phyloP scores from a whole-genome alignment of 2,113 vertebrate species.

The Xiphorhynchus elegans region DNA sequence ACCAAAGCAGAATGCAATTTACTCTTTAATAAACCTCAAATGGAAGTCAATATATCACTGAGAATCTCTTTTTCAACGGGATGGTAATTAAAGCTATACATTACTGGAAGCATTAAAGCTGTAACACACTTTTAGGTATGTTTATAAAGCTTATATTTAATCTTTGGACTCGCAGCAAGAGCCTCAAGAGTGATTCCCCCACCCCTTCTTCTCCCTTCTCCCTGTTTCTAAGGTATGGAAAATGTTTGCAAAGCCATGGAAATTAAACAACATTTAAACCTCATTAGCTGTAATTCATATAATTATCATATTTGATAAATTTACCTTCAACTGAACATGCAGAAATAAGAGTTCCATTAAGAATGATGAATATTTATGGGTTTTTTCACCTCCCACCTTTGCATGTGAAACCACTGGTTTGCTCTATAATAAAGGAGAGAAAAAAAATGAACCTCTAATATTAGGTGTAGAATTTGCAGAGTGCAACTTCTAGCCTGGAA shows the following conservation, averaged over 20 bases:
- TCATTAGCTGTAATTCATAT: not conserved
- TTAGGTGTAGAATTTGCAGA: not conserved
- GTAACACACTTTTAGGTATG: not conserved
- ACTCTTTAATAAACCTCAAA: not conserved
- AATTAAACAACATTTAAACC: not conserved
- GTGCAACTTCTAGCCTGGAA: not conserved
- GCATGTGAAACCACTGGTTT: not conserved
- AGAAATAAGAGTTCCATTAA: not conserved
- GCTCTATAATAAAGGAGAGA: not conserved
- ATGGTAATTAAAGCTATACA: conserved; percentile 22
- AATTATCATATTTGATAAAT: not conserved
- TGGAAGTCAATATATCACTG: not conserved
- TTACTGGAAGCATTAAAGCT: not conserved
- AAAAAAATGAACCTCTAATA: not conserved
- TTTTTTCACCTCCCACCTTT: not conserved
- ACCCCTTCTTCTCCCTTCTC: not conserved
- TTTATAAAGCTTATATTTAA: not conserved
- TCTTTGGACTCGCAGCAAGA: not conserved
- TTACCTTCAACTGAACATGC: not conserved
- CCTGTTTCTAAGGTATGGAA: not conserved
- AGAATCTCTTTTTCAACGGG: not conserved
- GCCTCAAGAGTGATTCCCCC: not conserved
- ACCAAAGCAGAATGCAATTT: not conserved
- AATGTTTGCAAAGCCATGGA: not conserved
- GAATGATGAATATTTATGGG: not conserved